A percentile compares a stretch with the other conserved stretches of the same genome.
Conservation (phyloP, 2,113 vertebrate genomes). For the Colossoma macropomum region DNA sequence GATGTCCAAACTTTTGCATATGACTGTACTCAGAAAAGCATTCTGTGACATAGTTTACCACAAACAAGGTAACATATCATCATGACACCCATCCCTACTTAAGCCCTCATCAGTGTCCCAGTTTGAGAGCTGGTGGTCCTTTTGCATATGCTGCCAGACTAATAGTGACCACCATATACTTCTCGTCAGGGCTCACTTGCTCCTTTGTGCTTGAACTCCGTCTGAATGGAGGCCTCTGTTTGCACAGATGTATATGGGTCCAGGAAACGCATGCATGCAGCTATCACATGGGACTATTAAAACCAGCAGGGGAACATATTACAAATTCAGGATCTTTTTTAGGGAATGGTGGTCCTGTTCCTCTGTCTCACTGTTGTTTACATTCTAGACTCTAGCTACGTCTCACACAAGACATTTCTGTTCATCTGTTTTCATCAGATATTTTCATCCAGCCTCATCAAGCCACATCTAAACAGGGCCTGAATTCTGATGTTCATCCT, state of each 20-base stretch:
- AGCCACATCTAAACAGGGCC: not conserved
- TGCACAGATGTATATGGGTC: constrained; percentile 54
- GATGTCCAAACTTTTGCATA: no score
- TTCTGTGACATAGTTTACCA: no score
- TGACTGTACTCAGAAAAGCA: no score
- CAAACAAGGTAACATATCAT: no score
- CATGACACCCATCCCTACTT: no score
- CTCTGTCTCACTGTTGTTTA: constrained; percentile 11
- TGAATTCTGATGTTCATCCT: not conserved
- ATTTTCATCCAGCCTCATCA: not conserved
- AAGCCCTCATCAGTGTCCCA: constrained; percentile 13
- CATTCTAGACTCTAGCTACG: not conserved
- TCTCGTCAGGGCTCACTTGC: constrained; percentile 44
- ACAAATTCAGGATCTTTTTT: constrained; percentile 16
- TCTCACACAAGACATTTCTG: not conserved
- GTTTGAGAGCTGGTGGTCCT: constrained; percentile 29
- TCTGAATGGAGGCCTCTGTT: constrained; percentile 65
- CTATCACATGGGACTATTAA: constrained; percentile 56
- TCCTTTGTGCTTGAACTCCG: constrained; percentile 59
- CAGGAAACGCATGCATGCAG: constrained; percentile 49
- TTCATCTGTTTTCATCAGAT: not conserved
- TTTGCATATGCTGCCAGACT: constrained; percentile 51
- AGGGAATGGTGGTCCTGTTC: not conserved
- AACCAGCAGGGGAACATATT: constrained; percentile 60
- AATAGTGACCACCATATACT: constrained; percentile 51